Base-by-base conservation (phyloP, 2,797 vertebrate genomes). In the Lateolabrax maculatus region DNA sequence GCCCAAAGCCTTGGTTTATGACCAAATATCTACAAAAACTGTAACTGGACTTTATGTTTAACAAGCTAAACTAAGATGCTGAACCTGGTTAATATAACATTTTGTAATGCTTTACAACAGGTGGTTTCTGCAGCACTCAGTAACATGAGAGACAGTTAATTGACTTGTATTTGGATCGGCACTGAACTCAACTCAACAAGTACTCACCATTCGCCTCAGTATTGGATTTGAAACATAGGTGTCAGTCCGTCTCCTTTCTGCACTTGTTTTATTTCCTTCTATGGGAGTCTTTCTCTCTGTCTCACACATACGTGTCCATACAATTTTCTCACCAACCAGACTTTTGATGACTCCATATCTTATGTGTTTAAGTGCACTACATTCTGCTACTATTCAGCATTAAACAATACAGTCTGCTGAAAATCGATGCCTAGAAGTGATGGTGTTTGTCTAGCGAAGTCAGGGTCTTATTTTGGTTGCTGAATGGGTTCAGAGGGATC, bases 391-490 rank as follows among this genome's bases (percentile, higher is more conserved):
- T 75, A 77, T 86, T 86, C 85, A 85, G 34, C 60, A 16, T 67
- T 77, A 79, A 86, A 90, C 87, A 90, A 90, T 79, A 62, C 65
- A 46, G 68, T 53, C 75, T 51, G 77, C 81, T 39, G 44, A 75
- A 79, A 87, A 87, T 90, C 78, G 16, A 90, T 89, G 71, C 4
- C 2, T 31, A 71, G 61, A 86, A 80, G 76, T 77, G 78, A 84
- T 43, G 23, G 75, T n/a, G n/a, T 84, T 85, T 87, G 82, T 83
- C 71, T 70, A 11, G 65, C 21, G 13, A 58, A 70, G 82, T 16
- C 16, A 52, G 37, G 29, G 53, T 83, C 81, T 85, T 90, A 83
- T 87, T 85, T 58, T 81, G 64, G 61, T 55, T 62, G 16, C 51
- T 80, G 80, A 87, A 29, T 80, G 62, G 74, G 31, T 70, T 75